These are phyloP conservation scores for Cephalopachus bancanus DNA, from an alignment of 2,797 vertebrate genomes.

Conservation along the genomic window DNA sequence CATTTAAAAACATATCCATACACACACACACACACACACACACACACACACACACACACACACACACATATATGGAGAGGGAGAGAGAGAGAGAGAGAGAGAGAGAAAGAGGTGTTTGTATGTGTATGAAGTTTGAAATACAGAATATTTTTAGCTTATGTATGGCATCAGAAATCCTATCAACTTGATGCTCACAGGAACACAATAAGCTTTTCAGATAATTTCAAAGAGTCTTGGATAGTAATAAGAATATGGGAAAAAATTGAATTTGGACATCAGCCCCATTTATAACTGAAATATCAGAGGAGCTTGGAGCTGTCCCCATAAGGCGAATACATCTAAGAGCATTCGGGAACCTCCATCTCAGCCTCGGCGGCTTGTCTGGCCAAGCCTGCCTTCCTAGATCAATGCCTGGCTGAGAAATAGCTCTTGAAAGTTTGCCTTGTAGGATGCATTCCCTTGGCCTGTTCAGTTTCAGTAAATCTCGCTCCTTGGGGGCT, in stretches of 20 bases:
- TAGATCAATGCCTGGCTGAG: slow-evolving; percentile 77
- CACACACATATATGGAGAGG: no score
- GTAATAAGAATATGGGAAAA: slow-evolving; percentile 78
- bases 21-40: no score
- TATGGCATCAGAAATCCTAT: slow-evolving; percentile 72
- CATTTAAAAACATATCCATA: slow-evolving; percentile 71
- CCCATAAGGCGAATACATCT: slow-evolving; percentile 31
- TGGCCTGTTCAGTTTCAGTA: slow-evolving; percentile 59
- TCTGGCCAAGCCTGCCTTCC: slow-evolving; percentile 68
- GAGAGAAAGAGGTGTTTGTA: not conserved
- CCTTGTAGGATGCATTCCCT: slow-evolving; percentile 69
- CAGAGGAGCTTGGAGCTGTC: slow-evolving; percentile 73
- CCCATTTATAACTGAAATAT: slow-evolving; percentile 72
- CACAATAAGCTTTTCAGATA: slow-evolving; percentile 85
- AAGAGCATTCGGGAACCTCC: slow-evolving; percentile 32
- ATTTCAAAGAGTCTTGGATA: slow-evolving; percentile 83
- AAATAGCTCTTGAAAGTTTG: slow-evolving; percentile 79
- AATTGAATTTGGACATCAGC: slow-evolving; percentile 82
- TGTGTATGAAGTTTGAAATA: slow-evolving; percentile 65
- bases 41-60: no score
- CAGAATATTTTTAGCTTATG: slow-evolving; percentile 80
- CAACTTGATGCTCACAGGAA: slow-evolving; percentile 79
- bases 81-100: not conserved
- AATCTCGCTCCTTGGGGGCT: slow-evolving; percentile 13
- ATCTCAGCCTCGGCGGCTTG: not conserved